Conservation (phyloP, 2,888 invertebrate genomes). For the Argynnis bischoffii region DNA sequence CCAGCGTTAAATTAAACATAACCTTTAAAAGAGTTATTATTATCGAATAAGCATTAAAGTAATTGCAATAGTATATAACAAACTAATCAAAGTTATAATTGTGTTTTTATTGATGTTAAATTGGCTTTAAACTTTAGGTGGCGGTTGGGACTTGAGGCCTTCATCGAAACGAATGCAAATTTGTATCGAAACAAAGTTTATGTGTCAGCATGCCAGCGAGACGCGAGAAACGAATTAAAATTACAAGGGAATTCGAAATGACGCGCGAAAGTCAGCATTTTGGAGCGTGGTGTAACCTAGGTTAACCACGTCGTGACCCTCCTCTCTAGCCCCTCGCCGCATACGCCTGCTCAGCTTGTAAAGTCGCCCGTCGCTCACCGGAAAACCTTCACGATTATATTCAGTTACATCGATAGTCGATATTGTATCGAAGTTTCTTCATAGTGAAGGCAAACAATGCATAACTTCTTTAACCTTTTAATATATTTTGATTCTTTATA, state of each 20-base stretch:
- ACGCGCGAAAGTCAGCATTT: slow-evolving; percentile 56
- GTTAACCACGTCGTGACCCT: slow-evolving; percentile 75
- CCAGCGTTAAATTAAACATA: slow-evolving; percentile 6
- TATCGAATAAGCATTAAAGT: not conserved
- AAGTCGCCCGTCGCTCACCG: slow-evolving; percentile 43
- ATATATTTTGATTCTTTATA: slow-evolving; percentile 25
- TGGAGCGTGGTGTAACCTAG: slow-evolving; percentile 61
- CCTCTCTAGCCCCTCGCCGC: slow-evolving; percentile 40
- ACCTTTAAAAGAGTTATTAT: not conserved
- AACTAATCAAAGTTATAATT: not conserved
- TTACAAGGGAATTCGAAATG: slow-evolving; percentile 37
- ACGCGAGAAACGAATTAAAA: slow-evolving; percentile 26
- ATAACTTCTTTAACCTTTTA: slow-evolving; percentile 35
- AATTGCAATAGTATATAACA: not conserved
- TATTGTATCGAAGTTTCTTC: slow-evolving; percentile 40
- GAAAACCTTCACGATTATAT: slow-evolving; percentile 50
- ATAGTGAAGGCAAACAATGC: slow-evolving; percentile 33
- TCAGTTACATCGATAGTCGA: slow-evolving; percentile 43
- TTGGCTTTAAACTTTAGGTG: no score
- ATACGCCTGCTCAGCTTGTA: slow-evolving; percentile 39
- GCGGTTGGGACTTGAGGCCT: not conserved
- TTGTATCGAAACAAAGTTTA: slow-evolving; percentile 19
- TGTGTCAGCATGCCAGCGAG: slow-evolving; percentile 24
- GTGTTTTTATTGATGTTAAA: not conserved
- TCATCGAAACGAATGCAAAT: slow-evolving; percentile 1